Base-by-base conservation (phyloP, 2,888 invertebrate genomes). In the Gibbula magus region DNA sequence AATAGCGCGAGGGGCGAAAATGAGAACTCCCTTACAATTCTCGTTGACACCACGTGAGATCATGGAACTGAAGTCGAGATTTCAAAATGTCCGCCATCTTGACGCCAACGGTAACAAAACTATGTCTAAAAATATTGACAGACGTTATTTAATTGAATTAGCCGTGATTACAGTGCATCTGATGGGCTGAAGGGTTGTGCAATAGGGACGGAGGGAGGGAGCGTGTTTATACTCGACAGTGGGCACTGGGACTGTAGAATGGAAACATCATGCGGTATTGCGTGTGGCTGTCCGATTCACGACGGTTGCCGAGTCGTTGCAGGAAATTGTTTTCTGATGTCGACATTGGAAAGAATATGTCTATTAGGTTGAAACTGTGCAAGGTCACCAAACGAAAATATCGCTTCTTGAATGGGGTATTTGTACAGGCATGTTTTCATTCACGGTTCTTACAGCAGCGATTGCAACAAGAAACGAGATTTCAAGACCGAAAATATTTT, bases 61-160 rank as follows among this genome's bases (percentile, higher is more conserved):
- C 70, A 35, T 32, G 35, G 39, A 70, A 39, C 20, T 18, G 70
- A 35, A 32, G 70, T 32, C 70, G 70, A 70, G 70, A 70, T 35
- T 70, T 10, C 32, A 35, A 39, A 70, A 70, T 20, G 70, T 29
- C 32, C 29, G 70, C 39, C 70, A 70, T 70, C 70, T 70, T 70
- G 70, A 70, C 70, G 70, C 70, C 70, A 70, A 70, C 10, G 20
- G 70, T 35, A 32, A 70, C 70, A 70, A 70, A 70, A 70, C 35
- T 70, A 39, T 35, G 35, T 70, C 70, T 35, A n/a, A 70, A 70
- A 70, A 39, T 70, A 70, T 35, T n/a, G 70, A 70, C 35, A 70
- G 70, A 70, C 35, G 39, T 70, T 70, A 32, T 70, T 70, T 70
- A 70, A 70, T 70, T 70, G 35, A 70, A 70, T 70, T 70, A 70